phyloP scores from a whole-genome alignment of 2,797 vertebrate genomes.

The Aphelocoma californica region DNA sequence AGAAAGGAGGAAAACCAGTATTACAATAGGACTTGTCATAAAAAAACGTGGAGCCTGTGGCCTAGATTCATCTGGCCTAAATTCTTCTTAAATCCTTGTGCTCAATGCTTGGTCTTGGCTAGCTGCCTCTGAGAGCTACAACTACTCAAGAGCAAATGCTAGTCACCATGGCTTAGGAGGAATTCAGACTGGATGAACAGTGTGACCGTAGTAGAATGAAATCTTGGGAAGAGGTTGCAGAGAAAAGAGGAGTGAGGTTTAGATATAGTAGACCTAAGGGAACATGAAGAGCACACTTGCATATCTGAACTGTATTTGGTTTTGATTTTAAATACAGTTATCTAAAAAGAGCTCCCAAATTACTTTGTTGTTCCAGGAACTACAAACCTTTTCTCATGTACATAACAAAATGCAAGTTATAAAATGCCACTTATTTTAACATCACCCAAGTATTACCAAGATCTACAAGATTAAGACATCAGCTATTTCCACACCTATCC shows the following conservation, averaged over 20 bases:
- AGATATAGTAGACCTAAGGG: neutral
- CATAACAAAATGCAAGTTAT: neutral
- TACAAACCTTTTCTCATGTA: neutral
- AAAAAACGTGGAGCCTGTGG: neutral
- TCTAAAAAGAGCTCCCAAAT: neutral
- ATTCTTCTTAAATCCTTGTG: conserved; percentile 34
- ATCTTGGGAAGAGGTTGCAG: neutral
- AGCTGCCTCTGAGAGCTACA: conserved; percentile 17
- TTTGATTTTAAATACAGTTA: neutral
- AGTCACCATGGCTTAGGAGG: neutral
- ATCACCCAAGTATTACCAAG: neutral
- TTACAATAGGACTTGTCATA: conserved; percentile 17
- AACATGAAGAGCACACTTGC: neutral
- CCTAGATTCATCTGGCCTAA: conserved; percentile 57
- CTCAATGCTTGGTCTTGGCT: conserved; percentile 9
- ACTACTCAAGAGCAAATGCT: neutral
- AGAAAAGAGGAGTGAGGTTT: neutral
- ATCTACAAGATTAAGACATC: neutral
- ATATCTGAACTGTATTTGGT: neutral
- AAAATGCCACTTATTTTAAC: neutral
- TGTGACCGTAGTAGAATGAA: neutral
- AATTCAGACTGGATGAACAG: neutral
- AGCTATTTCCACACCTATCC: neutral
- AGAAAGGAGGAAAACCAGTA: neutral
- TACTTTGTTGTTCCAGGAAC: neutral